Evolutionary conservation across 2,797 vertebrate species (phyloP), one percentile per base, ranked within the genome.

Genomic region (Myotis findleyi): DNA sequence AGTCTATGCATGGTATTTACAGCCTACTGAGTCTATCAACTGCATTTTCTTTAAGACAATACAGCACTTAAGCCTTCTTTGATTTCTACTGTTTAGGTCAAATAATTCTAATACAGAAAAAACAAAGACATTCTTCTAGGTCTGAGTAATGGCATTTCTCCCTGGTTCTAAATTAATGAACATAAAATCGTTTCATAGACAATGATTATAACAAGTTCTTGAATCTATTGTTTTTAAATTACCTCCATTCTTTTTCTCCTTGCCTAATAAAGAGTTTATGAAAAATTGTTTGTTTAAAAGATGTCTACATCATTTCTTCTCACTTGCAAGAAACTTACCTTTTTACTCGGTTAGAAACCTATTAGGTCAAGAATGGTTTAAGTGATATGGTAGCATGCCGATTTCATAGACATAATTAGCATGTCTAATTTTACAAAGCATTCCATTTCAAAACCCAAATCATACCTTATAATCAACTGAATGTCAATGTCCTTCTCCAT

Each of bases 211-310:
- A 95, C 25, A 90, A 76, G 55, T 91, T 95, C 81, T 83, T 81
- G 11, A 95, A 94, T 91, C 79, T 92, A 77, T 38, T 88, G 87
- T 96, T 95, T 94, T 89, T 82, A 93, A 97, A 94, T 51, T 84
- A 94, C 10, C 20, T 81, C 77, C 25, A 44, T 66, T 69, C 6
- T 80, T 95, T 81, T 83, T 81, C 68, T 92, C 85, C 27, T 76
- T 83, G 30, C 27, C 47, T 85, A 95, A 87, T 36, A 87, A 93
- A 94, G n/a, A 73, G 16, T 69, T 87, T 81, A 76, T 44, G 17
- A 90, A 95, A 93, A 66, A 44, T 16, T 12, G 0, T 47, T 83
- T 66, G 68, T 81, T 96, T 96, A 91, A 95, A 88, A 93, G 27
- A 25, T 83, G 23, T 85, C 72, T 69, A 91, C 7, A 95, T 88